Conservation (phyloP, 2,113 vertebrate genomes). For the Pachycephala philippinensis region DNA sequence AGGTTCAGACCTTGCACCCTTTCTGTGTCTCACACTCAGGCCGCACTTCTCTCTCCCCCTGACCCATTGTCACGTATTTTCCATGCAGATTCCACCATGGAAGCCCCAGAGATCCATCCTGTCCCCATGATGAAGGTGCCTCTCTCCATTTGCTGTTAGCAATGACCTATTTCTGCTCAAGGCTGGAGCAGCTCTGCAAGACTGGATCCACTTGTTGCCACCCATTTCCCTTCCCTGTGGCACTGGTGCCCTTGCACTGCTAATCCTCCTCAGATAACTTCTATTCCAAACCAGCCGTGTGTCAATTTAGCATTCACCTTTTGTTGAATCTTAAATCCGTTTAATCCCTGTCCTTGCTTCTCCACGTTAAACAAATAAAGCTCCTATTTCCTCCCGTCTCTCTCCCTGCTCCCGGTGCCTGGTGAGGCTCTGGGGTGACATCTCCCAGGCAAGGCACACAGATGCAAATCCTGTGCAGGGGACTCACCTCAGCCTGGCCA, state of each 20-base stretch:
- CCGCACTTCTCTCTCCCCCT: accelerated
- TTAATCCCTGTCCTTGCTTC: conserved; percentile 37
- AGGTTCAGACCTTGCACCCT: neutral
- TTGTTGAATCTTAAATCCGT: conserved; percentile 62
- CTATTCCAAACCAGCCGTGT: conserved; percentile 55
- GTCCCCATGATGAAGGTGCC: accelerated
- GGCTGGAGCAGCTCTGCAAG: neutral
- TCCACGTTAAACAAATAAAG: conserved; percentile 40
- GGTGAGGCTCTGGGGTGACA: neutral
- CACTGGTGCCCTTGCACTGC: neutral
- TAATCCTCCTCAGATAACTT: conserved; percentile 63
- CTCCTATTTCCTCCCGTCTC: neutral
- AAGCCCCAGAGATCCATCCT: neutral
- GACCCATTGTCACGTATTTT: neutral
- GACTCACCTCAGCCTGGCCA: neutral
- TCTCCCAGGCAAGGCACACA: neutral
- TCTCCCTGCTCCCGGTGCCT: neutral
- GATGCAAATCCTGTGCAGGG: neutral
- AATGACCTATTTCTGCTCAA: neutral
- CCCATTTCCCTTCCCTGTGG: neutral
- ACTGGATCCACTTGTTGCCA: neutral
- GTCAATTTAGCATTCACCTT: conserved; percentile 64
- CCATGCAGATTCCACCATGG: neutral
- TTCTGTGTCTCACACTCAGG: neutral
- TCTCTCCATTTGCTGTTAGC: neutral